phyloP scores from a whole-genome alignment of 2,113 vertebrate species.

The Trinectes maculatus region DNA sequence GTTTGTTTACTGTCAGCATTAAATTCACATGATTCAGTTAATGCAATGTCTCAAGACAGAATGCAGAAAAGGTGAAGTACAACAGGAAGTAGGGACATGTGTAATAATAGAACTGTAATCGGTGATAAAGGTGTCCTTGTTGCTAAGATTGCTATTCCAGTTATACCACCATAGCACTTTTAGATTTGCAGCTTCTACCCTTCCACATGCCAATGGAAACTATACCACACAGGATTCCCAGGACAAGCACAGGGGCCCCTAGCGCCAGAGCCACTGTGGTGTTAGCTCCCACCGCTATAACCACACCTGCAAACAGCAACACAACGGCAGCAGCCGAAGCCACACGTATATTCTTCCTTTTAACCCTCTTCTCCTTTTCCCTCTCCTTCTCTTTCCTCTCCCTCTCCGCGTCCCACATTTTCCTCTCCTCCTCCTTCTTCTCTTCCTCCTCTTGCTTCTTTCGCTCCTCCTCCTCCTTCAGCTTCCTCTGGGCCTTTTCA shows the following conservation, averaged over 20 bases:
- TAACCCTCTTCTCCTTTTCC: conserved; percentile 50
- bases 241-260: conserved; percentile 64
- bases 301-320: conserved; percentile 62
- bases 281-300: conserved; percentile 68
- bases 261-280: conserved; percentile 70
- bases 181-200: conserved; percentile 60
- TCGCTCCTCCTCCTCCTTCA: conserved; percentile 65
- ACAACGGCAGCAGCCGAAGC: conserved; percentile 57
- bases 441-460: conserved; percentile 64
- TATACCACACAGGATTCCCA: conserved; percentile 64
- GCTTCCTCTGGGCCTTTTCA: conserved; percentile 63
- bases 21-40: conserved; percentile 34
- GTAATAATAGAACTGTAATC: background rate
- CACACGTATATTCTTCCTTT: conserved; percentile 58
- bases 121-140: background rate
- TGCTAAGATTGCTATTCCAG: too few species aligned
- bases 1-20: conserved; percentile 34
- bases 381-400: conserved; percentile 60
- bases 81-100: conserved; percentile 2
- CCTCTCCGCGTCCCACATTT: conserved; percentile 72
- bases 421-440: conserved; percentile 71
- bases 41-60: background rate
- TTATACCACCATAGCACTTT: conserved; percentile 43
- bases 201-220: conserved; percentile 71
- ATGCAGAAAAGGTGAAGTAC: background rate